These are phyloP conservation scores for Aporophyla nigra DNA, from an alignment of 2,888 invertebrate species.

Conservation along the genomic window DNA sequence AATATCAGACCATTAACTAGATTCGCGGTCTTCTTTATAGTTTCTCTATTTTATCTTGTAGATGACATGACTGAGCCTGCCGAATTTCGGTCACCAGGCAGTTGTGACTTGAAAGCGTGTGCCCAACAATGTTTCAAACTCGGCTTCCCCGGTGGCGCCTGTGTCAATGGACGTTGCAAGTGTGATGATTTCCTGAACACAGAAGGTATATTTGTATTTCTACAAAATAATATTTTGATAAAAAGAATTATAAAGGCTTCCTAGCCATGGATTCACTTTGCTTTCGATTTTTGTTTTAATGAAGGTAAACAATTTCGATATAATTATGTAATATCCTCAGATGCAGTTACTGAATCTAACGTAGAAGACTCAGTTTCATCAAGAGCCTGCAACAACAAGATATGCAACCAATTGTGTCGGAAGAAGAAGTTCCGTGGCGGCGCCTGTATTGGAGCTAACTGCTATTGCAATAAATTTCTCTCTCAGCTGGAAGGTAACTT, in stretches of 20 bases:
- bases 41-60: background rate
- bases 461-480: constrained; percentile 35
- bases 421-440: constrained; percentile 37
- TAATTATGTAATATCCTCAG: background rate
- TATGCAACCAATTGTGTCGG: constrained; percentile 38
- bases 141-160: background rate
- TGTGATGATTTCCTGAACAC: background rate
- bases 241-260: too few relatives aligned
- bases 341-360: background rate
- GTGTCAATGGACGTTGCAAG: background rate
- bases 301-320: background rate
- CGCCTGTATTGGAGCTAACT: constrained; percentile 33
- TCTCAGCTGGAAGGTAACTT: constrained; percentile 17
- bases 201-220: too few relatives aligned
- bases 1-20: too few relatives aligned
- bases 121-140: background rate
- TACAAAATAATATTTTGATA: too few relatives aligned
- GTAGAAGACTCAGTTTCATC: background rate
- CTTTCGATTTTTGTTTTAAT: too few relatives aligned
- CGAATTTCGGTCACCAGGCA: background rate
- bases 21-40: too few relatives aligned
- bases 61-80: background rate
- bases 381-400: constrained; percentile 33
- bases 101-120: background rate
- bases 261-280: background rate